phyloP scores from a whole-genome alignment of 2,888 invertebrate species.

The Galeopsomyia nigrocyanea region DNA sequence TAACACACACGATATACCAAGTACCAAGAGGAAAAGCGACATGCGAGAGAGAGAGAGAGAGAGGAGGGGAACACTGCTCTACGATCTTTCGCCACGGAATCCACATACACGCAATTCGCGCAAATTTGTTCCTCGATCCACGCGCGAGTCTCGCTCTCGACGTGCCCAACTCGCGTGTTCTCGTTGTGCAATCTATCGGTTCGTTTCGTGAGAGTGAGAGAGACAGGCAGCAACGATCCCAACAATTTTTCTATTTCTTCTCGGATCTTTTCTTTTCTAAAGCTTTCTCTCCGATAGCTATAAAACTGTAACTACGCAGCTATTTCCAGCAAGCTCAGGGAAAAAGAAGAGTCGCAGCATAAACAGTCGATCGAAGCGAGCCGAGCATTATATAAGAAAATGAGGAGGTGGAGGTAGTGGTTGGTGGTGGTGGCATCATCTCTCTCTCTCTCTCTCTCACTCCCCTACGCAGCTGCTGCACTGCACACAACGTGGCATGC shows the following conservation, averaged over 20 bases:
- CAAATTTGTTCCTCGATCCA: not conserved
- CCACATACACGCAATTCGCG: not conserved
- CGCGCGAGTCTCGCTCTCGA: not conserved
- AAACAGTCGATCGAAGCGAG: too few relatives aligned
- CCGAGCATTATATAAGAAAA: too few relatives aligned
- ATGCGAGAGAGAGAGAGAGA: conserved; percentile 1
- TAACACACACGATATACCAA: conserved; percentile 2
- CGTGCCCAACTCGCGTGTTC: too few relatives aligned
- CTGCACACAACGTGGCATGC: not conserved
- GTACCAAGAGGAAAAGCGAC: not conserved
- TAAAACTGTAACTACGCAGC: too few relatives aligned
- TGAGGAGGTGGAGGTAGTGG: too few relatives aligned
- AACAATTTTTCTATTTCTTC: too few relatives aligned
- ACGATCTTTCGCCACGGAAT: not conserved
- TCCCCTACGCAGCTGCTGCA: not conserved
- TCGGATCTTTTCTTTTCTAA: too few relatives aligned
- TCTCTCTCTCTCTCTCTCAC: too few relatives aligned
- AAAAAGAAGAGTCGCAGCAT: too few relatives aligned
- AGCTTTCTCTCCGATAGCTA: too few relatives aligned
- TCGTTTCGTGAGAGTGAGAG: not conserved
- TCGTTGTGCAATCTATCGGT: not conserved
- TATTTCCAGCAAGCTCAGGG: too few relatives aligned
- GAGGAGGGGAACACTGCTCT: not conserved
- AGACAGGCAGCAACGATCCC: not conserved
- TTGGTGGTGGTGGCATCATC: too few relatives aligned